phyloP scores from a whole-genome alignment of 2,888 invertebrate genomes.

The Drosophila leonis region DNA sequence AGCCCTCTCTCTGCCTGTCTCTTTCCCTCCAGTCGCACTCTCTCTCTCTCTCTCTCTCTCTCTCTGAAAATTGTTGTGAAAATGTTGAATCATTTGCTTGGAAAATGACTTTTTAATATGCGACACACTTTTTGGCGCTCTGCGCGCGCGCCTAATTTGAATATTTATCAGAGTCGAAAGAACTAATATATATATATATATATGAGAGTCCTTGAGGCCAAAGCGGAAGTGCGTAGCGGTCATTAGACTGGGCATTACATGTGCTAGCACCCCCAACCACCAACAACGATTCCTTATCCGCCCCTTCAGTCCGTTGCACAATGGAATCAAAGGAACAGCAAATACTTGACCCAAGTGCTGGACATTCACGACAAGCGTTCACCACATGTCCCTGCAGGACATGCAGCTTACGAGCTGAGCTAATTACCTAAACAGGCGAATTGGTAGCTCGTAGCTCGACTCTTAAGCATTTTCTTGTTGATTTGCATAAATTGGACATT shows the following conservation, averaged over 20 bases:
- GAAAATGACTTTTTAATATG: slow-evolving; percentile 84
- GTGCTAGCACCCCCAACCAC: slow-evolving; percentile 32
- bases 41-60: slow-evolving; percentile 1
- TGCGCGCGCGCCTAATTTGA: slow-evolving; percentile 57
- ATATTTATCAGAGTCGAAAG: slow-evolving; percentile 64
- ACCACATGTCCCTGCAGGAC: slow-evolving; percentile 60
- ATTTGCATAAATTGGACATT: slow-evolving; percentile 71
- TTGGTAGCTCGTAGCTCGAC: slow-evolving; percentile 3
- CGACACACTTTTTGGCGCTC: slow-evolving; percentile 65
- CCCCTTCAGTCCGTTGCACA: slow-evolving; percentile 25
- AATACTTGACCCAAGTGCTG: slow-evolving; percentile 47
- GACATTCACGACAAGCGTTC: slow-evolving; percentile 39
- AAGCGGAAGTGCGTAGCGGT: slow-evolving; percentile 76
- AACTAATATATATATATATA: slow-evolving; percentile 19
- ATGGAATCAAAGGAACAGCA: slow-evolving; percentile 58
- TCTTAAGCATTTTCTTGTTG: slow-evolving; percentile 38
- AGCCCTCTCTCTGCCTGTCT: slow-evolving; percentile 23
- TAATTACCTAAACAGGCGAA: slow-evolving; percentile 58
- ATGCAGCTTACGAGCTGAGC: slow-evolving; percentile 33
- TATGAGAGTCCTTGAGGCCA: slow-evolving; percentile 57
- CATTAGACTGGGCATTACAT: slow-evolving; percentile 69
- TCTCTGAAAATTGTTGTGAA: slow-evolving; percentile 26
- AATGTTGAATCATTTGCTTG: slow-evolving; percentile 76
- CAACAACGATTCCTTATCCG: not conserved
- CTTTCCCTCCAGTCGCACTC: not conserved